Evolutionary conservation across 2,797 vertebrate genomes (phyloP), one percentile per base, ranked within the genome.

Genomic region (Hippoglossus hippoglossus): DNA sequence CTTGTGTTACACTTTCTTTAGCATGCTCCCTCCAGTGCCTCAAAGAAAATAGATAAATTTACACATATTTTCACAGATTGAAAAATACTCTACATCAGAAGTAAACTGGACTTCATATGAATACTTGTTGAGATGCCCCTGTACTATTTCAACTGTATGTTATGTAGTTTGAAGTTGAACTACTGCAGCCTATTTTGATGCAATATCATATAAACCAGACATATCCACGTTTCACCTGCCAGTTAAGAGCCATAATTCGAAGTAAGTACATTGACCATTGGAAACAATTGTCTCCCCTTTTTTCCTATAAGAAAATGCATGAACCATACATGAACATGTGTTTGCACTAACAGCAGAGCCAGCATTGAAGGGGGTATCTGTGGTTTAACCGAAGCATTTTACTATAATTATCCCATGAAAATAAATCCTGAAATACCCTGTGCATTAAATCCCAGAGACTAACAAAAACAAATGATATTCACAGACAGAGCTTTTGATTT

Each of bases 351-450:
- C 58, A 82, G 72, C 57, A 66, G 26, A 66, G 26, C 24, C 36
- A 25, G 47, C n/a, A n/a, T 39, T 46, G 63, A 49, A 5, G 28
- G 31, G 59, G 63, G 65, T 72, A 79, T 71, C 67, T n/a, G 69
- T 79, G 86, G 87, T 87, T 84, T 51, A 66, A 70, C 63, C 62
- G 63, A 82, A 2, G 50, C 59, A 44, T 44, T 44, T 44, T 44
- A 44, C 15, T 18, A 44, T 5, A 18, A 44, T 15, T 44, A 44
- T 44, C 13, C 41, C 16, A 16, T 16, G 16, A 44, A 39, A 44
- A 5, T 18, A 5, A 5, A 16, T 7, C 15, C 41, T 18, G 16
- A 44, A 16, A 44, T 16, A 18, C 41, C 15, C 41, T 49, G 47
- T 49, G 47, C 47, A 49, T 19, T 28, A 78, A 71, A 67, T 63